phyloP scores from a whole-genome alignment of 2,113 vertebrate genomes.

The Heterochromis multidens region DNA sequence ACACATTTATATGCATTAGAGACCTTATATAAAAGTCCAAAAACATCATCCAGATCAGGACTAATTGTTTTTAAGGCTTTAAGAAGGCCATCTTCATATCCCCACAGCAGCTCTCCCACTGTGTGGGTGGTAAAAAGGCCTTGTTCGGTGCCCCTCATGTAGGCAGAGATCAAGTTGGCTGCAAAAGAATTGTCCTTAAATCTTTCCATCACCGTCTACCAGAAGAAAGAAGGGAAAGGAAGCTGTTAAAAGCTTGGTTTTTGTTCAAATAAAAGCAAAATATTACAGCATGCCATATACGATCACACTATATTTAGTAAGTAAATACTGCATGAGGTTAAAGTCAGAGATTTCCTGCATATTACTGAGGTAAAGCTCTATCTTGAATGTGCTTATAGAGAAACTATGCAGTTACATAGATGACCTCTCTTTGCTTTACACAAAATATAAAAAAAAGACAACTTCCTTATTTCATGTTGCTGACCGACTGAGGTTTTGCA shows the following conservation, averaged over 20 bases:
- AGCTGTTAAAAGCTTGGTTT: neutral
- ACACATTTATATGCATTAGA: neutral
- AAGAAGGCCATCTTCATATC: conserved; percentile 86
- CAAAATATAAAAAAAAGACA: neutral
- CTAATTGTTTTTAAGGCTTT: conserved; percentile 49
- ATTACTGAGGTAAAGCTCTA: too few relatives aligned
- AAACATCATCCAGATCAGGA: conserved; percentile 69
- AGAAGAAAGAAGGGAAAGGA: neutral
- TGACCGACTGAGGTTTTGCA: neutral
- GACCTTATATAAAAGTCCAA: conserved; percentile 91
- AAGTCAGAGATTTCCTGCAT: too few relatives aligned
- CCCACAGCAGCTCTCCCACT: conserved; percentile 87
- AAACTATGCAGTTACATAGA: too few relatives aligned
- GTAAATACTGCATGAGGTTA: neutral
- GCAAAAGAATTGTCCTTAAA: fast-evolving
- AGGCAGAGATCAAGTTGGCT: conserved; percentile 39
- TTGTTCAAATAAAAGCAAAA: neutral
- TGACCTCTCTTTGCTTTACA: too few relatives aligned
- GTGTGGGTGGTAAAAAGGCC: conserved; percentile 79
- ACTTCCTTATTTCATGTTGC: neutral
- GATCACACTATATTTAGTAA: neutral
- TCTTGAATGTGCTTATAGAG: too few relatives aligned
- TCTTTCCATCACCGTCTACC: conserved; percentile 82
- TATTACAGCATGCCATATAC: neutral
- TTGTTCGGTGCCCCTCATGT: conserved; percentile 63